Evolutionary conservation across 2,797 vertebrate genomes (phyloP).

Genomic region (Anguilla marmorata): DNA sequence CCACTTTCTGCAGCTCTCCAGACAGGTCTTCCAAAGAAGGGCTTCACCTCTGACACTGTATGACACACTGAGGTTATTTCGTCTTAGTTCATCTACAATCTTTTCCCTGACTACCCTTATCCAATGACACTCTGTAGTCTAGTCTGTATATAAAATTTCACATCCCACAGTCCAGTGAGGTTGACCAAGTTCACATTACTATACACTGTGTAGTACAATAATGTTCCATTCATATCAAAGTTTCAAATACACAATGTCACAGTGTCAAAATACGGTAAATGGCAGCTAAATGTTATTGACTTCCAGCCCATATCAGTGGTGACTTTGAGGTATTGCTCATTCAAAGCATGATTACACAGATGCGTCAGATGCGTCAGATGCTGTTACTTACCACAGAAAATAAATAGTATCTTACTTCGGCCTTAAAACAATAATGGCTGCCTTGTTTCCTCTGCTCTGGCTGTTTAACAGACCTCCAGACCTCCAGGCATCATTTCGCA

Average conservation of each 20-base stretch:
- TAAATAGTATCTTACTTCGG: not conserved
- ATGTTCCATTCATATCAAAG: not conserved
- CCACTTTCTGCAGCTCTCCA: conserved; percentile 4
- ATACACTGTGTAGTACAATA: not conserved
- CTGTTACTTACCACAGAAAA: not conserved
- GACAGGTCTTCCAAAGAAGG: not conserved
- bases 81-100: conserved; percentile 5
- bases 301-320: not conserved
- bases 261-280: not conserved
- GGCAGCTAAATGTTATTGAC: not conserved
- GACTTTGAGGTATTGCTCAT: not conserved
- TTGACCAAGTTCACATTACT: not conserved
- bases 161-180: not conserved
- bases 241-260: not conserved
- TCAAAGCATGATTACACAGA: not conserved
- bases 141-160: not conserved
- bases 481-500: not conserved
- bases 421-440: conserved; percentile 8
- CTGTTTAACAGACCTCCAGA: not conserved
- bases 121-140: not conserved
- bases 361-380: not conserved
- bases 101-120: not conserved
- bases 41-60: not conserved
- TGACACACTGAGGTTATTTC: conserved; percentile 22
- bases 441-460: not conserved